Base-by-base conservation (phyloP, 2,113 vertebrate genomes). In the Mesembrinibis cayennensis region DNA sequence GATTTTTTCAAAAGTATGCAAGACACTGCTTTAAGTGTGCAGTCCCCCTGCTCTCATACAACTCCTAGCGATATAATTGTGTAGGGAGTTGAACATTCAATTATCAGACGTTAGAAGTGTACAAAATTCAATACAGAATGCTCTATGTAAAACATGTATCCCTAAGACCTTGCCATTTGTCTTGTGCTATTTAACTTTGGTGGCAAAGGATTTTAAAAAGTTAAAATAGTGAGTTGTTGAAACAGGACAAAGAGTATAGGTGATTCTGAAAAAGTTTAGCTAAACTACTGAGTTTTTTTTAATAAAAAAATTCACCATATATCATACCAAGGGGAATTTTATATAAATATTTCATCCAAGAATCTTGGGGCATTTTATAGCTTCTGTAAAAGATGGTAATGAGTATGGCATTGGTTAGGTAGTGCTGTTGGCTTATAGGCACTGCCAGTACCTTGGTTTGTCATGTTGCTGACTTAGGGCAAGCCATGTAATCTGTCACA, bases 101-200 rank as follows among this genome's bases (percentile, higher is more conserved):
- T 53, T 69, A 40, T 16, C 4, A 44, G 15, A 8, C 2, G 0
- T 42, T 20, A 26, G 26, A 65, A 66, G 4, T 3, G 1, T 65
- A 42, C 10, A 67, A 82, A 59, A 70, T 50, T 62, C 45, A 76
- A 8, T 69, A 45, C 2, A 76, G 40, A 82, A 20, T 59, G 26
- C 21, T 86, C 6, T 58, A 40, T 8, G 9, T 52, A 36, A 92
- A 70, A 20, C 7, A 8, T 5, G 4, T 80, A 66, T 44, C 10
- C 9, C 3, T 17, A 82, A 65, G 56, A 70, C 6, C 17, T 74
- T 84, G 16, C 4, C 9, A 20, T 45, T 87, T 82, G 12, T 81
- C 7, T 72, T 53, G 5, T 14, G 2, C 13, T 70, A 34, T 38
- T 72, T 89, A 77, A 19, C 36, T 76, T 79, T 12, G 77, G 16